phyloP scores from a whole-genome alignment of 2,888 invertebrate genomes.

The Heliothis peltigera region DNA sequence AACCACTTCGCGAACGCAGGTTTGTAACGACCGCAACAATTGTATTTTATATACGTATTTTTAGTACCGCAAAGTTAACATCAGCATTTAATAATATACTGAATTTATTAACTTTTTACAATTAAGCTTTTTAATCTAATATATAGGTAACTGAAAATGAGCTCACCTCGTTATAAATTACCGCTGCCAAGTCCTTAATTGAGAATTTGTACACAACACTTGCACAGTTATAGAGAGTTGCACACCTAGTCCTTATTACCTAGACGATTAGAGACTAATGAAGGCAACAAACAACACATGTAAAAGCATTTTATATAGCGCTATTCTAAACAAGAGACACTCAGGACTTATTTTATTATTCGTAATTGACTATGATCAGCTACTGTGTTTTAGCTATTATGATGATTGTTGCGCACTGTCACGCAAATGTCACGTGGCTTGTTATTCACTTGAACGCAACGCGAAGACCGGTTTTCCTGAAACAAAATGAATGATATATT shows the following conservation, averaged over 20 bases:
- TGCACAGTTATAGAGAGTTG: constrained; percentile 49
- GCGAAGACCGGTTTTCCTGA: constrained; percentile 61
- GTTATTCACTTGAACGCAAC: constrained; percentile 64
- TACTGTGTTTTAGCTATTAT: constrained; percentile 62
- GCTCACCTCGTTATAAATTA: constrained; percentile 53
- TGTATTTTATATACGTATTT: constrained; percentile 26
- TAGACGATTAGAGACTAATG: constrained; percentile 49
- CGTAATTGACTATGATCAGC: constrained; percentile 72
- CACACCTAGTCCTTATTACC: constrained; percentile 47
- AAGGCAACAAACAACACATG: constrained; percentile 50
- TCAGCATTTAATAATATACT: constrained; percentile 16
- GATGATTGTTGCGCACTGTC: constrained; percentile 65
- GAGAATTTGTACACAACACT: constrained; percentile 55
- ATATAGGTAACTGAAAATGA: constrained; percentile 12
- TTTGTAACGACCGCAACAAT: constrained; percentile 20
- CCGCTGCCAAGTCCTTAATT: constrained; percentile 41
- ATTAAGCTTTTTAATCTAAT: constrained; percentile 11
- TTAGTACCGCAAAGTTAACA: constrained; percentile 21
- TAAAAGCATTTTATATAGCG: constrained; percentile 53
- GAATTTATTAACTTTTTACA: constrained; percentile 17
- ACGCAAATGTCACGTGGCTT: constrained; percentile 78
- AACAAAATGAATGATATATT: constrained; percentile 66
- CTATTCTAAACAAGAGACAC: constrained; percentile 52
- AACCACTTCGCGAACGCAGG: constrained; percentile 25
- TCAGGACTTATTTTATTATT: constrained; percentile 55